A percentile compares a stretch with the other conserved stretches of the same genome.
phyloP scores from a whole-genome alignment of 2,113 vertebrate genomes.

The Corapipo altera region DNA sequence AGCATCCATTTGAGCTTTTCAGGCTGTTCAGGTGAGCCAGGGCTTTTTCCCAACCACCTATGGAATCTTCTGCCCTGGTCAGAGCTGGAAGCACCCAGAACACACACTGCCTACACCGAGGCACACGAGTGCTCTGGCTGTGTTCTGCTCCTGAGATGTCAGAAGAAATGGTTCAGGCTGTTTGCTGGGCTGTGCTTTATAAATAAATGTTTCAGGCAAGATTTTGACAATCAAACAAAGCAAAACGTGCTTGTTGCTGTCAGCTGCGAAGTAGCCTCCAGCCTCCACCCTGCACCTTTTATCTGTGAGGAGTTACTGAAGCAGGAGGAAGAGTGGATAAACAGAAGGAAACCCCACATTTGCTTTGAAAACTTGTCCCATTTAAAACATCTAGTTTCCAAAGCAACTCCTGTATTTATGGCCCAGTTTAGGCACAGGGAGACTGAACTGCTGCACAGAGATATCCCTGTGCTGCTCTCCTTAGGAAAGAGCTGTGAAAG shows the following conservation, averaged over 20 bases:
- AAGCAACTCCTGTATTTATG: neutral
- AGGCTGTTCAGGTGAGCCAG: neutral
- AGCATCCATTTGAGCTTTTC: neutral
- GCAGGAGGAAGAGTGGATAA: neutral
- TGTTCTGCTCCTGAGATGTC: neutral
- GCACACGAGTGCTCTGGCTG: rapidly evolving
- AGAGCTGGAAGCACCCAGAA: neutral
- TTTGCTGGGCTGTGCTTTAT: neutral
- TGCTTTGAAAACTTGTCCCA: neutral
- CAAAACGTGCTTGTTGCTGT: neutral
- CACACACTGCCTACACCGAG: neutral
- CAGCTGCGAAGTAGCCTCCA: neutral
- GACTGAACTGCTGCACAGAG: neutral
- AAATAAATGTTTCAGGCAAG: neutral
- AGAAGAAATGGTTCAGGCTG: neutral
- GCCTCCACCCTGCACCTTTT: neutral
- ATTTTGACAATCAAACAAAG: neutral
- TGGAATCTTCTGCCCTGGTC: neutral
- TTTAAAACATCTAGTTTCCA: neutral
- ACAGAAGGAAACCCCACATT: neutral
- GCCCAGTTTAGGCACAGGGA: neutral
- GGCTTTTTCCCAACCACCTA: neutral
- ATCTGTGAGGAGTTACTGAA: conserved; percentile 1
- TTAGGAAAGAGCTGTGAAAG: neutral
- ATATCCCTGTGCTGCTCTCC: neutral